Percentiles rank a stretch among this genome's conserved stretches.
These are phyloP conservation scores for Baccha elongata DNA, from an alignment of 2,888 invertebrate species.

Conservation along the genomic window DNA sequence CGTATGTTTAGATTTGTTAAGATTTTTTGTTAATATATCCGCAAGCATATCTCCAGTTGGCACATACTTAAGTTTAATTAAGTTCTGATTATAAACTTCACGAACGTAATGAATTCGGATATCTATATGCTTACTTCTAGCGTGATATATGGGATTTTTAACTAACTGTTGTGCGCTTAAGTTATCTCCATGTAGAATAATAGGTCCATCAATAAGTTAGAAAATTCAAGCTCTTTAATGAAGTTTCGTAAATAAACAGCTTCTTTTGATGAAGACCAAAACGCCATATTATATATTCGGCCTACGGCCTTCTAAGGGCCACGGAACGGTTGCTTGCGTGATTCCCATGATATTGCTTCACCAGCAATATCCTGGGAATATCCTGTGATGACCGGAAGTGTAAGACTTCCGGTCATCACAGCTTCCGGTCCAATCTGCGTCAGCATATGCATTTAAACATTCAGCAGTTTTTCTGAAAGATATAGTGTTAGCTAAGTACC, in stretches of 20 bases:
- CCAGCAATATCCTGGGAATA: too few relatives aligned
- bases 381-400: too few relatives aligned
- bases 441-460: slow-evolving; percentile 33
- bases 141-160: slow-evolving; percentile 50
- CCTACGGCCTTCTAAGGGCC: slow-evolving; percentile 65
- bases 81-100: neutral
- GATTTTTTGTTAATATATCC: slow-evolving; percentile 54
- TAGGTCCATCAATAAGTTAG: neutral
- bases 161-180: slow-evolving; percentile 53
- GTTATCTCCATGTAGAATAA: slow-evolving; percentile 39
- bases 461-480: slow-evolving; percentile 18
- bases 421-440: slow-evolving; percentile 67
- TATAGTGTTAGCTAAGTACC: slow-evolving; percentile 50
- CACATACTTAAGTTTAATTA: slow-evolving; percentile 8
- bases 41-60: slow-evolving; percentile 37
- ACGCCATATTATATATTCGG: too few relatives aligned
- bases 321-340: slow-evolving; percentile 55
- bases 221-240: slow-evolving; percentile 10
- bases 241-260: slow-evolving; percentile 39
- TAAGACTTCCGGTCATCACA: too few relatives aligned
- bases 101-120: slow-evolving; percentile 39
- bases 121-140: slow-evolving; percentile 52
- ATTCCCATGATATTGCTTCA: slow-evolving; percentile 45
- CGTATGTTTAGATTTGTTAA: slow-evolving; percentile 33
- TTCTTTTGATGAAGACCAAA: slow-evolving; percentile 29